Base-by-base conservation (phyloP, 2,113 vertebrate species). In the Heterotilapia buettikoferi region DNA sequence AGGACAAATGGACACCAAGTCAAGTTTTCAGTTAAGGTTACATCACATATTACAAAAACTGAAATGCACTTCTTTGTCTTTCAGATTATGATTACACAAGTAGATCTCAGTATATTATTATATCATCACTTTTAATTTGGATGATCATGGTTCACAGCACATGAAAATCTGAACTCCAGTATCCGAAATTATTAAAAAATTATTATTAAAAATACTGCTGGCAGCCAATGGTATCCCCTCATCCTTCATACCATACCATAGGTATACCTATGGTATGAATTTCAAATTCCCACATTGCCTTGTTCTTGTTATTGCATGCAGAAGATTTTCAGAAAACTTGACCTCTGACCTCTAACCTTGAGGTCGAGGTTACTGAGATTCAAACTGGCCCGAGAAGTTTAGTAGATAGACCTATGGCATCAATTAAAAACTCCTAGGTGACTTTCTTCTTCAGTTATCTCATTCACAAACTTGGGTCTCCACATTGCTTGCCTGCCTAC, bases 151-250 rank as follows among this genome's bases (percentile, higher is more conserved):
- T 26, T 14, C 11, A 40, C 4, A 0, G 14, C 8, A 29, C 68
- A 73, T 29, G 14, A 47, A 45, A 47, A 18, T 76, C 21, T 47
- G 8, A 45, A 45, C 6, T 76, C 3, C 1, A 47, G 21, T 45
- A 76, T 18, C 1, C 0, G 0, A 76, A 47, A 76, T 11, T 76
- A 0, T 45, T 76, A 2, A 29, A 24, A n/a, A 1, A 1, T 0
- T 24, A 6, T 45, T 47, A 26, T 47, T 29, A 47, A 66, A 38
- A 38, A 21, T 66, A 66, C 33, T 38, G 33, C 19, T 21, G 33
- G 33, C 61, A 38, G 3, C 19, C 61, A 38, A 13, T 13, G 61
- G 1, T 66, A 66, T 66, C 33, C 33, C 3, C 2, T 38, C 19
- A 21, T n/a, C 61, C 19, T 38, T 66, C 19, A 63, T n/a, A 3